These are phyloP conservation scores for Drosophila affinis DNA, from an alignment of 2,888 invertebrate species.

Conservation along the genomic window DNA sequence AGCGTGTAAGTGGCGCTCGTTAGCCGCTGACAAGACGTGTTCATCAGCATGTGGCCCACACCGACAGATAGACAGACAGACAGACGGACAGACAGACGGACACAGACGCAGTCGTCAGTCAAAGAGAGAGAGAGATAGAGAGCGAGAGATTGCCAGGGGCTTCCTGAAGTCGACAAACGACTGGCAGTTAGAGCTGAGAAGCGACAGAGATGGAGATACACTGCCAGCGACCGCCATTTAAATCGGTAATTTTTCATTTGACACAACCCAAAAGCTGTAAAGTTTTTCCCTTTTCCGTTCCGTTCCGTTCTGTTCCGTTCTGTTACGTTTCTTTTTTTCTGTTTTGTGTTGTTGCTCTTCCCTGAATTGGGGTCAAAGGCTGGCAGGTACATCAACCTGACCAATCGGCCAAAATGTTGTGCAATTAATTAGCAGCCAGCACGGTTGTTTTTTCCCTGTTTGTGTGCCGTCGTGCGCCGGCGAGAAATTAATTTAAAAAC, in stretches of 20 bases:
- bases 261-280: constrained; percentile 51
- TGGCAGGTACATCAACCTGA: constrained; percentile 50
- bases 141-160: constrained; percentile 16
- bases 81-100: constrained; percentile 7
- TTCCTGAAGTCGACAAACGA: constrained; percentile 64
- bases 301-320: too few relatives aligned
- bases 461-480: not conserved
- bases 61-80: constrained; percentile 16
- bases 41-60: constrained; percentile 65
- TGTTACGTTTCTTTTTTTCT: not conserved
- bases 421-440: constrained; percentile 62
- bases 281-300: constrained; percentile 21
- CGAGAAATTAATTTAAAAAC: constrained; percentile 48
- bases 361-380: not conserved
- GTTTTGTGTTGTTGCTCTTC: not conserved
- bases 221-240: constrained; percentile 57
- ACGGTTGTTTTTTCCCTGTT: not conserved
- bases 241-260: constrained; percentile 64
- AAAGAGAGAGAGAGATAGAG: constrained; percentile 5
- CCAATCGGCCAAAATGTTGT: constrained; percentile 59
- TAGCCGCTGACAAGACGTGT: constrained; percentile 73
- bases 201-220: constrained; percentile 15
- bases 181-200: constrained; percentile 57
- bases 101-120: constrained; percentile 36
- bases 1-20: constrained; percentile 71